These are phyloP conservation scores for Vicugna pacos DNA, from an alignment of 2,113 vertebrate species.

Conservation along the genomic window DNA sequence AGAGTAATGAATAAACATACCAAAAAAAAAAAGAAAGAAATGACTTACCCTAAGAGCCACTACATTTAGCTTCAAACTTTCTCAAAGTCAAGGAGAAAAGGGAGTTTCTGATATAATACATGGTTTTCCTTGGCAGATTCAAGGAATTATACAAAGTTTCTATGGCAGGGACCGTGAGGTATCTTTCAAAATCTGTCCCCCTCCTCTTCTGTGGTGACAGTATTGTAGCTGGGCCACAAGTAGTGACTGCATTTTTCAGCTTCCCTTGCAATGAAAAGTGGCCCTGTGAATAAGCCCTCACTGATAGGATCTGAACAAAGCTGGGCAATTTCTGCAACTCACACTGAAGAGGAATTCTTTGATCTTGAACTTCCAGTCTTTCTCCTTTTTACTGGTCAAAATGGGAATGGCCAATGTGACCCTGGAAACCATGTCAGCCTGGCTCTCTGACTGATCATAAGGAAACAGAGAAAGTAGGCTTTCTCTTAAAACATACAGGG, in stretches of 20 bases:
- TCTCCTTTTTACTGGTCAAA: neutral
- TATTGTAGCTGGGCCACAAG: neutral
- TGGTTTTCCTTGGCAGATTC: neutral
- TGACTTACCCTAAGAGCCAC: slow-evolving; percentile 28
- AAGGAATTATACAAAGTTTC: neutral
- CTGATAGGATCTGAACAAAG: neutral
- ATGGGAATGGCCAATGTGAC: neutral
- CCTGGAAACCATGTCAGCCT: neutral
- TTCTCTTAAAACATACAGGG: neutral
- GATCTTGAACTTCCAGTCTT: neutral
- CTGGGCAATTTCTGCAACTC: neutral
- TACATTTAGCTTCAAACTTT: slow-evolving; percentile 57
- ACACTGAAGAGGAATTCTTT: neutral
- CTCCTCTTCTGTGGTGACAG: neutral
- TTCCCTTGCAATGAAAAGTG: neutral
- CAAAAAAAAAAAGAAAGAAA: slow-evolving; percentile 22
- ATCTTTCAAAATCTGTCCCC: neutral
- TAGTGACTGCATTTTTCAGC: neutral
- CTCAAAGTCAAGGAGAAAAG: slow-evolving; percentile 7
- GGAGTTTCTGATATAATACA: neutral
- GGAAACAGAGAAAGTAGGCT: neutral
- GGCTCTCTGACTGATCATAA: neutral
- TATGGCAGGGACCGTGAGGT: neutral
- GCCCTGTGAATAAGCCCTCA: neutral
- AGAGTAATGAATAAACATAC: slow-evolving; percentile 60